phyloP scores from a whole-genome alignment of 1,140 invertebrate species.

The Hylaeus volcanicus region DNA sequence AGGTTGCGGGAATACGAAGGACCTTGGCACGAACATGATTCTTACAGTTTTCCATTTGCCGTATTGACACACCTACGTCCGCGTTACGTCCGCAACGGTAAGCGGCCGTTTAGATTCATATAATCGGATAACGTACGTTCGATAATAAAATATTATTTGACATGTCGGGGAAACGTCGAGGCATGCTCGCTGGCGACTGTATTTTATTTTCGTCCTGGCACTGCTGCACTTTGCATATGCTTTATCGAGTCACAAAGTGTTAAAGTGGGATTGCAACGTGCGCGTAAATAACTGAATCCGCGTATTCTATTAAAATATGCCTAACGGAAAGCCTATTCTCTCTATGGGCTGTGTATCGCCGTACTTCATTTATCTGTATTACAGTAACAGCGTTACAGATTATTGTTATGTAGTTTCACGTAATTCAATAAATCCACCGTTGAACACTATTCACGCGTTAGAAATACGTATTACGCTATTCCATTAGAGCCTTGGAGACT shows the following conservation, averaged over 20 bases:
- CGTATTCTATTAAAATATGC: constrained; percentile 38
- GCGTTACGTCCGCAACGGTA: constrained; percentile 38
- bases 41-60: constrained; percentile 35
- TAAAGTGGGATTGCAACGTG: constrained; percentile 2
- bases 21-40: constrained; percentile 35
- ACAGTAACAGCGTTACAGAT: constrained; percentile 32
- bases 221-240: background rate
- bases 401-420: background rate
- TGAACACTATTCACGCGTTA: background rate
- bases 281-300: constrained; percentile 36
- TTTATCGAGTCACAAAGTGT: constrained; percentile 36
- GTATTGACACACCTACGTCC: constrained; percentile 54
- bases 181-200: background rate
- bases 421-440: background rate
- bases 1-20: constrained; percentile 27
- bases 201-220: constrained; percentile 11
- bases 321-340: constrained; percentile 1
- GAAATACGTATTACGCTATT: background rate
- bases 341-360: constrained; percentile 9
- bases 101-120: constrained; percentile 36
- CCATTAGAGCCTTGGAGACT: too few species aligned
- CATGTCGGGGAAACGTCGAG: constrained; percentile 15
- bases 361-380: constrained; percentile 8
- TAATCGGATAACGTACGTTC: constrained; percentile 59
- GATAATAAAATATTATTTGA: constrained; percentile 59